phyloP scores from a whole-genome alignment of 2,113 vertebrate genomes.

The Athene noctua region DNA sequence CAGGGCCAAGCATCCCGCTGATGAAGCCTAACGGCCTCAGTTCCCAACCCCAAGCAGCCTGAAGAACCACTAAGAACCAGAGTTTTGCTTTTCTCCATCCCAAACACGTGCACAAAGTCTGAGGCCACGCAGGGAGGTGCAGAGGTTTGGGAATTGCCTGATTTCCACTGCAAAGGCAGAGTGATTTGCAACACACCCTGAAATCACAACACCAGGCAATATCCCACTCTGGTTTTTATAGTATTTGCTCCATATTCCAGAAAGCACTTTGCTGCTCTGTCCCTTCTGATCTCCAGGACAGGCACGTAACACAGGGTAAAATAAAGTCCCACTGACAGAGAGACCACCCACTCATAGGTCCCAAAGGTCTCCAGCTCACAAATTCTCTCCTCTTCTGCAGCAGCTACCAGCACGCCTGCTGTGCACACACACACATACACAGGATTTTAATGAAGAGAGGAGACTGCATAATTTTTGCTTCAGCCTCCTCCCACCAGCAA shows the following conservation, averaged over 20 bases:
- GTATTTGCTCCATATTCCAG: background rate
- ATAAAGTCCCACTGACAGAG: background rate
- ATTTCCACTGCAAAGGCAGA: background rate
- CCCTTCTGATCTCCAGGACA: background rate
- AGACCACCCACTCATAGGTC: background rate
- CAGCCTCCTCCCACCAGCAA: background rate
- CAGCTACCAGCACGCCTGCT: background rate
- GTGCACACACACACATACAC: background rate
- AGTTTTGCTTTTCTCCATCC: background rate
- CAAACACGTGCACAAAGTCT: fast-evolving
- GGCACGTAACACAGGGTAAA: fast-evolving
- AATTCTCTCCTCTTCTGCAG: background rate
- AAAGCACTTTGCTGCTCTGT: background rate
- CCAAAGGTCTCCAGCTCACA: background rate
- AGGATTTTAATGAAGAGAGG: background rate
- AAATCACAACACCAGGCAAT: background rate
- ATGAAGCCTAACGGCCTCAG: background rate
- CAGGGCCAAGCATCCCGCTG: background rate
- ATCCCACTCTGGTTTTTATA: background rate
- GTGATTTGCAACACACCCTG: fast-evolving
- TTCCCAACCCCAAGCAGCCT: background rate
- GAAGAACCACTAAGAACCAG: background rate
- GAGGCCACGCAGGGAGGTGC: background rate
- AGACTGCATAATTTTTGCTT: background rate
- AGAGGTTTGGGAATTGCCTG: background rate